Conservation (phyloP, 2,797 vertebrate genomes). For the Corythornis leucogaster region DNA sequence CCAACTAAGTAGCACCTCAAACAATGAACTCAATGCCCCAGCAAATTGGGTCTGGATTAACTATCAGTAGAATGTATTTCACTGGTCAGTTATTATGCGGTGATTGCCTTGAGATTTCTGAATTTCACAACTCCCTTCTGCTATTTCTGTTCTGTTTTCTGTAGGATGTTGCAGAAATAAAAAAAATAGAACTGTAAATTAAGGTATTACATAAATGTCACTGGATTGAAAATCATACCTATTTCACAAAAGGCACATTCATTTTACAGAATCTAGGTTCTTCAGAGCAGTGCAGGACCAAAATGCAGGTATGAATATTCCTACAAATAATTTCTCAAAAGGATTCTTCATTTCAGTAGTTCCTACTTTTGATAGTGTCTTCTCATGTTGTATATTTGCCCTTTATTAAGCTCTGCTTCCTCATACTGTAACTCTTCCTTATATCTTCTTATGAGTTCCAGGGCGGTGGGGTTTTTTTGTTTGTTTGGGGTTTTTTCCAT, state of each 20-base stretch:
- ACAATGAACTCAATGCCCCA: not conserved
- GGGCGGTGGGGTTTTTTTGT: not conserved
- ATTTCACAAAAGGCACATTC: not conserved
- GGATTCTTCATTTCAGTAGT: not conserved
- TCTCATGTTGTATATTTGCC: not conserved
- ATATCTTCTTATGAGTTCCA: not conserved
- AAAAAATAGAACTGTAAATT: not conserved
- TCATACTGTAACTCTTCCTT: not conserved
- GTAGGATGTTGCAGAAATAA: not conserved
- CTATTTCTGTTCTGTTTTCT: not conserved
- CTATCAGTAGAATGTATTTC: not conserved
- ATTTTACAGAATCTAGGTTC: not conserved
- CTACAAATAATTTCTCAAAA: not conserved
- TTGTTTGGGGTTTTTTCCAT: not conserved
- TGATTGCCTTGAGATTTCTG: not conserved
- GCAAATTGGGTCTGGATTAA: not conserved
- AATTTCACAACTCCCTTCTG: not conserved
- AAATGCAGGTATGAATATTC: not conserved
- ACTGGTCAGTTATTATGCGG: not conserved
- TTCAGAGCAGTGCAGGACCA: not conserved
- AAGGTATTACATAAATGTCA: not conserved
- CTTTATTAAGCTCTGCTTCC: not conserved
- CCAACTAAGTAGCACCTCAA: not conserved
- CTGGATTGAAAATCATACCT: not conserved
- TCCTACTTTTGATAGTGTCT: not conserved